Conservation (phyloP, 2,113 vertebrate genomes). For the Cottus gobio region DNA sequence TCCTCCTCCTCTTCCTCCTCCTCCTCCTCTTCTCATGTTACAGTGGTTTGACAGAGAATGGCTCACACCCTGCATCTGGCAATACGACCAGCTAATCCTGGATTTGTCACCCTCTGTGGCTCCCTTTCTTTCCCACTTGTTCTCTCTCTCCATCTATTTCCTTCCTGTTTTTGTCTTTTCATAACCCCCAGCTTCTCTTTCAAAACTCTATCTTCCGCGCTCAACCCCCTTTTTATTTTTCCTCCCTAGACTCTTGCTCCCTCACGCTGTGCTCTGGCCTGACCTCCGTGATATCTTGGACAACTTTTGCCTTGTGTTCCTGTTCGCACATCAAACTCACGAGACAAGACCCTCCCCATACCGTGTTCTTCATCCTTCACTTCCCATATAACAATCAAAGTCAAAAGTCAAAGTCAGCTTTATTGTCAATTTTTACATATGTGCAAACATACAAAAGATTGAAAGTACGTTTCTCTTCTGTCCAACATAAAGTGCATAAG, state of each 20-base stretch:
- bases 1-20: not conserved
- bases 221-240: not conserved
- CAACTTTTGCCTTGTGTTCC: conserved; percentile 35
- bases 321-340: conserved; percentile 8
- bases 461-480: no score
- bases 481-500: no score
- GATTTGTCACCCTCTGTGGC: conserved; percentile 60
- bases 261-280: not conserved
- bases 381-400: not conserved
- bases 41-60: conserved; percentile 29
- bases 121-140: conserved; percentile 14
- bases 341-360: not conserved
- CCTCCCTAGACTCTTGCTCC: not conserved
- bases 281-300: conserved; percentile 35
- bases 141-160: conserved; percentile 1
- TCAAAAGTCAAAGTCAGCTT: no score
- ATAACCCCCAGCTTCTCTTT: not conserved
- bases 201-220: not conserved
- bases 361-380: not conserved
- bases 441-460: no score
- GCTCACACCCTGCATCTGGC: conserved; percentile 28
- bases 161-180: conserved; percentile 11
- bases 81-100: conserved; percentile 61
- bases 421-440: no score
- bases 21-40: conserved; percentile 9